Evolutionary conservation across 2,113 vertebrate genomes (phyloP).

Genomic region (Sebastes fasciatus): DNA sequence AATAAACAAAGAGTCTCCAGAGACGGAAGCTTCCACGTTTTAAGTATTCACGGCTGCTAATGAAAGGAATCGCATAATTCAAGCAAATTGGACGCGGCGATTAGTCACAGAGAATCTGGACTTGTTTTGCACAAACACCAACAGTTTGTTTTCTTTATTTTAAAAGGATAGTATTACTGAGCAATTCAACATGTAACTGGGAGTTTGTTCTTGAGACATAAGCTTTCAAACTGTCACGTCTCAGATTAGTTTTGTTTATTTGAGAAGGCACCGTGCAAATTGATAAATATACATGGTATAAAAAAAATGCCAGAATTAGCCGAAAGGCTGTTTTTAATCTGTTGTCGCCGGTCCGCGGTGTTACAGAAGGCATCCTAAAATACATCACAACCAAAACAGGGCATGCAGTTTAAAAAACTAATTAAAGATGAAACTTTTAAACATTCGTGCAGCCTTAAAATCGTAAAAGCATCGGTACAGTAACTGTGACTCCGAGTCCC

Average conservation of each 20-base stretch:
- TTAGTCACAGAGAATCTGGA: constrained; percentile 67
- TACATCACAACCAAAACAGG: too few species aligned
- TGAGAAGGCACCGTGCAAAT: too few species aligned
- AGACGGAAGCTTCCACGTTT: constrained; percentile 62
- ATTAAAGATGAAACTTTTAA: not conserved
- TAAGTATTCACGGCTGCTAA: constrained; percentile 60
- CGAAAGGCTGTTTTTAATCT: too few species aligned
- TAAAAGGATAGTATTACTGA: not conserved
- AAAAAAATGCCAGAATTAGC: too few species aligned
- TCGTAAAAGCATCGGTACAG: not conserved
- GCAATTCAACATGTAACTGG: not conserved
- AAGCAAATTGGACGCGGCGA: constrained; percentile 70
- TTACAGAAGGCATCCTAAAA: too few species aligned
- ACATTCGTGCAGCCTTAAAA: not conserved
- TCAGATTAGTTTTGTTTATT: not conserved
- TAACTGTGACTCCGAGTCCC: not conserved
- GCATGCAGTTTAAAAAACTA: too few species aligned
- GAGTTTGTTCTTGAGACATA: not conserved
- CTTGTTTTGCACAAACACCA: constrained; percentile 54
- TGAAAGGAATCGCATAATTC: constrained; percentile 75
- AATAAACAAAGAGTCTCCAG: constrained; percentile 71
- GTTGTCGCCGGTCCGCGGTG: too few species aligned
- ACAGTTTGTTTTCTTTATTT: not conserved
- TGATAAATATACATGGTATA: too few species aligned
- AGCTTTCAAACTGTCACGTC: constrained; percentile 33